These are phyloP conservation scores for Rhea americana DNA, from an alignment of 2,113 vertebrate species.

Conservation along the genomic window DNA sequence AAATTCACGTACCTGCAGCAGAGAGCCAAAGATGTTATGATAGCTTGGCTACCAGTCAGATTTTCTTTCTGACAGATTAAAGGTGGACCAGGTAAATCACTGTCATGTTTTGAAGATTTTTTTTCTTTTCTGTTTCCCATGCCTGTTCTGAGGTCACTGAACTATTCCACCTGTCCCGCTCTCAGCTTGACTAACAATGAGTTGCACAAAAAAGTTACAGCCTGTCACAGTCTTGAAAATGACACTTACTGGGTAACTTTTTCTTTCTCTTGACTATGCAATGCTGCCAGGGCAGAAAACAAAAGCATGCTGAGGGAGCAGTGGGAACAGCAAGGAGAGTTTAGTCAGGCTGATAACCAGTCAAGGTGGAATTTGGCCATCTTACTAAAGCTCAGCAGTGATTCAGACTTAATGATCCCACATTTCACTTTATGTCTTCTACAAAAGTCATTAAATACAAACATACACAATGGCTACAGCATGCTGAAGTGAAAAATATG, in stretches of 20 bases:
- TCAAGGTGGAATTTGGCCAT: not conserved
- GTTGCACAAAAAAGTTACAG: not conserved
- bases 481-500: not conserved
- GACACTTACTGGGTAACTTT: not conserved
- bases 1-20: not conserved
- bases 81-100: conserved; percentile 32
- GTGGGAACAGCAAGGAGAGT: not conserved
- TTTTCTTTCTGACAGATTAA: conserved; percentile 42
- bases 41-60: not conserved
- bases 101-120: not conserved
- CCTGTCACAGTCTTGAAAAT: conserved; percentile 8
- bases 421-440: not conserved
- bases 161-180: conserved; percentile 3
- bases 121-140: not conserved
- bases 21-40: not conserved
- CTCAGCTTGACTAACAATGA: not conserved
- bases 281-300: not conserved
- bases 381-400: not conserved
- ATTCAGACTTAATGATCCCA: not conserved
- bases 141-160: conserved; percentile 22
- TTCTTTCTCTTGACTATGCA: not conserved
- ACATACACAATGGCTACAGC: not conserved
- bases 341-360: not conserved
- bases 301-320: not conserved
- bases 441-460: not conserved